phyloP scores from a whole-genome alignment of 2,888 invertebrate genomes.

The Nycteola revayana region DNA sequence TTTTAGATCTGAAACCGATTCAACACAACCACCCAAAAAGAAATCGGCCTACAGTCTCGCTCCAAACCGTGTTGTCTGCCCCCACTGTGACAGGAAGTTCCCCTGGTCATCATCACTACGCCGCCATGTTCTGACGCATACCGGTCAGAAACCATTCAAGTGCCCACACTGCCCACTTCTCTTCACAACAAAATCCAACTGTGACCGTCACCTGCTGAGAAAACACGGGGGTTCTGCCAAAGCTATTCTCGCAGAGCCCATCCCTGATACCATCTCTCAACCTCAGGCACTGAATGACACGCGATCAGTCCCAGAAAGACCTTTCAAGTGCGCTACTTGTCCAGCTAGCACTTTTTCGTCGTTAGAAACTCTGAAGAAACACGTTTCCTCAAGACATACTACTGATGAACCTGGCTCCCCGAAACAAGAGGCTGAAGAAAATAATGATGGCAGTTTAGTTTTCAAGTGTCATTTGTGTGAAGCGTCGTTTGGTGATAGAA shows the following conservation, averaged over 20 bases:
- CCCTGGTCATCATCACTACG: conserved; percentile 98
- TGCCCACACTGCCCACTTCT: conserved; percentile 96
- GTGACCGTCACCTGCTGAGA: conserved; percentile 95
- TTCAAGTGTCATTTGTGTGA: conserved; percentile 97
- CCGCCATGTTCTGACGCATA: conserved; percentile 97
- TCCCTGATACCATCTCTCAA: conserved; percentile 55
- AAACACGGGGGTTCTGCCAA: conserved; percentile 86
- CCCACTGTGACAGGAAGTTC: conserved; percentile 96
- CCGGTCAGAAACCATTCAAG: conserved; percentile 97
- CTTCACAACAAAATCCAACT: conserved; percentile 98
- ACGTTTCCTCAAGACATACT: conserved; percentile 87
- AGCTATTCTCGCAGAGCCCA: conserved; percentile 66
- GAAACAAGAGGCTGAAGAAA: conserved; percentile 55
- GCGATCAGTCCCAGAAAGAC: conserved; percentile 88
- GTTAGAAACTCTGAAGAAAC: conserved; percentile 89
- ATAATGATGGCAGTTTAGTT: conserved; percentile 84
- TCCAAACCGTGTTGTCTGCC: conserved; percentile 96
- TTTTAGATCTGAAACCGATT: conserved; percentile 86
- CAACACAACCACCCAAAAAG: conserved; percentile 86
- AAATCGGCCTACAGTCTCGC: conserved; percentile 97
- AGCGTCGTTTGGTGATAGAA: conserved; percentile 89
- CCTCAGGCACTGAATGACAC: conserved; percentile 57
- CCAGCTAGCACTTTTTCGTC: conserved; percentile 92
- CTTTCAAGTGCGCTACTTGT: conserved; percentile 90
- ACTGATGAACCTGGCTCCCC: conserved; percentile 71